Conservation (phyloP, 1,140 invertebrate species). For the Anoplophora glabripennis region DNA sequence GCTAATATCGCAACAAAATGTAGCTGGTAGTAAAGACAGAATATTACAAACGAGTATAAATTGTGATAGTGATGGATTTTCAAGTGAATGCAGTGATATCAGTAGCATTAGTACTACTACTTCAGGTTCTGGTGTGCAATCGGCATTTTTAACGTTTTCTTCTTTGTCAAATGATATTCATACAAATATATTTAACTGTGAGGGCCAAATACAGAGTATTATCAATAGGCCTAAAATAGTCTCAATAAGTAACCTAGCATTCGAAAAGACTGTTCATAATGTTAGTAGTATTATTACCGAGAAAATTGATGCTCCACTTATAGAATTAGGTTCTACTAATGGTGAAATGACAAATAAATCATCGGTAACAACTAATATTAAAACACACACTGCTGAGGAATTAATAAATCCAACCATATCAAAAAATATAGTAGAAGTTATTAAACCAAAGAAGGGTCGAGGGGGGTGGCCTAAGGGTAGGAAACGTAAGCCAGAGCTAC, state of each 20-base stretch:
- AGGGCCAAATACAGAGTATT: constrained; percentile 6
- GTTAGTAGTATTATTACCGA: too few relatives aligned
- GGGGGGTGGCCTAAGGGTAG: constrained; percentile 64
- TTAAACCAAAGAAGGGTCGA: constrained; percentile 50
- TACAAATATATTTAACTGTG: constrained; percentile 8
- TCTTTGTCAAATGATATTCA: constrained; percentile 23
- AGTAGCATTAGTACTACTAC: constrained; percentile 25
- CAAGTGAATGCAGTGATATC: constrained; percentile 46
- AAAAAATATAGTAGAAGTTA: constrained; percentile 11
- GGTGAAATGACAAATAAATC: too few relatives aligned
- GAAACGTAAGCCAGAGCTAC: constrained; percentile 55
- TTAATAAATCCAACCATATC: constrained; percentile 1
- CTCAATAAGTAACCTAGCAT: too few relatives aligned
- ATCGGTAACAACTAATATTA: neutral
- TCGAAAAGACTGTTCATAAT: too few relatives aligned
- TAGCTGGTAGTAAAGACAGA: constrained; percentile 1
- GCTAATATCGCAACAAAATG: constrained; percentile 44
- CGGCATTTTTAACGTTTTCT: constrained; percentile 26
- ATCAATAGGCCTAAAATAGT: neutral
- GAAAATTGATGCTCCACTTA: too few relatives aligned
- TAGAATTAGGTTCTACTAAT: too few relatives aligned
- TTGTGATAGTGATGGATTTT: constrained; percentile 46
- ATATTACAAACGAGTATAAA: constrained; percentile 14
- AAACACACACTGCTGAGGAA: neutral
- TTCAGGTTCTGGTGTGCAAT: constrained; percentile 23